Evolutionary conservation across 2,797 vertebrate genomes (phyloP), one percentile per base, ranked within the genome.

Genomic region (Lutra lutra): DNA sequence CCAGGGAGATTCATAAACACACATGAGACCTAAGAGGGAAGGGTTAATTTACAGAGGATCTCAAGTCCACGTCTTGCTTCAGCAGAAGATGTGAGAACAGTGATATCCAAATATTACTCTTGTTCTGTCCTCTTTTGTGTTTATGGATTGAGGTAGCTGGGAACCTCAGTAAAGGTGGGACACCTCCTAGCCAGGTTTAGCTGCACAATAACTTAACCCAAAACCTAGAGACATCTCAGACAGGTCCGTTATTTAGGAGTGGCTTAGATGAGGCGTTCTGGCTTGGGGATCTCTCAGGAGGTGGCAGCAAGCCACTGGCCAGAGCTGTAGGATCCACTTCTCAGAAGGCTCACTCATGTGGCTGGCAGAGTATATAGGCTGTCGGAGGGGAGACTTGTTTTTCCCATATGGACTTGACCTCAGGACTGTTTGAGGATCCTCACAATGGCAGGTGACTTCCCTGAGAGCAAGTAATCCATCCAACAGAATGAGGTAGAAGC

Each of bases 191-290:
- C 51, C 32, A 43, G 70, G 60, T 27, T 92, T 78, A 80, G 72
- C 58, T 82, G 11, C 20, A 51, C 20, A 51, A 64, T 43, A 64
- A 97, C 79, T 54, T n/a, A 89, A 40, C 78, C 58, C 29, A 32
- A 84, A 38, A 43, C 25, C 25, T n/a, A 79, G 58, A 70, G 40
- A 21, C 21, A 15, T 79, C 3, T 88, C 12, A 23, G 77, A n/a
- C 2, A 43, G 46, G 3, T n/a, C 72, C 58, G 58, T 17, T 86
- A 38, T 62, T 77, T 94, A 43, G 32, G 62, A 84, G 40, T 60
- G 38, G 54, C 29, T 79, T 27, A 20, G n/a, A 4, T 51, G 60
- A 77, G 29, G 29, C 82, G 43, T 54, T 82, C 91, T 68, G 66
- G 32, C 56, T 86, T 64, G 78, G 60, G 80, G 27, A 20, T 78